A percentile compares a stretch with the other conserved stretches of the same genome.
Conservation (phyloP, 2,113 vertebrate genomes). For the Phoxinus phoxinus region DNA sequence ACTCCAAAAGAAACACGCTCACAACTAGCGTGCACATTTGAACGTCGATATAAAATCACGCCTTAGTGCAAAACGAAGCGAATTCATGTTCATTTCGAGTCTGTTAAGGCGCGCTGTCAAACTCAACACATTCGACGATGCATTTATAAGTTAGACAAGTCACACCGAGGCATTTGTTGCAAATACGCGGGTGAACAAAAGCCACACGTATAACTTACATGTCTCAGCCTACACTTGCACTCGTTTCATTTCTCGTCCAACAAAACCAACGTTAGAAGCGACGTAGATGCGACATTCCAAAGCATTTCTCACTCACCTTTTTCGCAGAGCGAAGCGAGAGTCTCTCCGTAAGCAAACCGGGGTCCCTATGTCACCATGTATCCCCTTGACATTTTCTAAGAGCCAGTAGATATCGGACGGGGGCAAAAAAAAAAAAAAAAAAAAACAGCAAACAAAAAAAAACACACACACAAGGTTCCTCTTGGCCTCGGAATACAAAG, state of each 20-base stretch:
- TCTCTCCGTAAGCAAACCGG: conserved; percentile 63
- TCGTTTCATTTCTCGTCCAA: not conserved
- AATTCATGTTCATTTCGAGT: not conserved
- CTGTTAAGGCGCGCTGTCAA: not conserved
- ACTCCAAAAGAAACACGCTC: conserved; percentile 12
- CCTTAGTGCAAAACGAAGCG: conserved; percentile 3
- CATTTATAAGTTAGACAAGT: conserved; percentile 28
- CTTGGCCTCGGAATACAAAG: conserved; percentile 68
- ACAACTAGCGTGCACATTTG: not conserved
- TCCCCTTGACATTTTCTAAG: conserved; percentile 65
- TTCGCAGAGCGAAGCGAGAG: conserved; percentile 59
- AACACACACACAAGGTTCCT: conserved; percentile 69
- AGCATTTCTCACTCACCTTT: conserved; percentile 72
- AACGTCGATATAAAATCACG: not conserved
- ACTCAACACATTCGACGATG: conserved; percentile 11
- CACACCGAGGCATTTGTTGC: conserved; percentile 25
- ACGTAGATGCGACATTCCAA: conserved; percentile 35
- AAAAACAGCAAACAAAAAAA: not conserved
- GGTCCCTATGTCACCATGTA: conserved; percentile 69
- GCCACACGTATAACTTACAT: conserved; percentile 29
- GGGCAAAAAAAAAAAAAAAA: conserved; percentile 50
- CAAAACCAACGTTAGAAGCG: conserved; percentile 18
- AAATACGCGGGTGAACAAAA: conserved; percentile 9
- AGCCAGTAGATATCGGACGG: conserved; percentile 56
- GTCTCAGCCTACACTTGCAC: conserved; percentile 1